phyloP scores from a whole-genome alignment of 2,888 invertebrate species.

The Bruchidius siliquastri region DNA sequence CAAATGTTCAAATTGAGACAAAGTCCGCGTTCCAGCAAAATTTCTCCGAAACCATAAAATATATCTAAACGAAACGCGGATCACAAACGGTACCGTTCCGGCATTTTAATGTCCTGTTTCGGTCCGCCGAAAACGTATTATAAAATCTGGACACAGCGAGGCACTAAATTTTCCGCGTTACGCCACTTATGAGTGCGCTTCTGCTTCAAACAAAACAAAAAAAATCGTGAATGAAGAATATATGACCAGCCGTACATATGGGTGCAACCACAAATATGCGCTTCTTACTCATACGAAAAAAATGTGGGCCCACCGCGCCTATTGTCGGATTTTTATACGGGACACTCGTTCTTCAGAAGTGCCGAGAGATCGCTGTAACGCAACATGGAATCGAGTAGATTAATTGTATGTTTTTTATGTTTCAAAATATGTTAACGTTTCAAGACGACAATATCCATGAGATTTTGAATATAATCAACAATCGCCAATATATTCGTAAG shows the following conservation, averaged over 20 bases:
- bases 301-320: background rate
- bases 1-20: too few relatives aligned
- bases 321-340: background rate
- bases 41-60: background rate
- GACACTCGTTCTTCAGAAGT: background rate
- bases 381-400: too few relatives aligned
- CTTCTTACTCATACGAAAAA: background rate
- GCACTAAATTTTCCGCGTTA: background rate
- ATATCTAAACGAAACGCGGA: background rate
- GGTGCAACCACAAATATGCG: background rate
- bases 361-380: too few relatives aligned
- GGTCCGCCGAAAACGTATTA: background rate
- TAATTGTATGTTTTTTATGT: too few relatives aligned
- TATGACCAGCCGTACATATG: background rate
- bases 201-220: background rate
- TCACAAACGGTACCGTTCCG: background rate
- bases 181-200: background rate
- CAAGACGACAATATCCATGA: too few relatives aligned
- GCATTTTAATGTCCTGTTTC: background rate
- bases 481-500: too few relatives aligned
- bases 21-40: background rate
- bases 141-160: background rate
- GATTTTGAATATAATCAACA: too few relatives aligned
- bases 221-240: background rate
- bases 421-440: too few relatives aligned